Evolutionary conservation across 2,113 vertebrate species (phyloP), one percentile per base, ranked within the genome.

Genomic region (pig (Sus scrofa)): DNA sequence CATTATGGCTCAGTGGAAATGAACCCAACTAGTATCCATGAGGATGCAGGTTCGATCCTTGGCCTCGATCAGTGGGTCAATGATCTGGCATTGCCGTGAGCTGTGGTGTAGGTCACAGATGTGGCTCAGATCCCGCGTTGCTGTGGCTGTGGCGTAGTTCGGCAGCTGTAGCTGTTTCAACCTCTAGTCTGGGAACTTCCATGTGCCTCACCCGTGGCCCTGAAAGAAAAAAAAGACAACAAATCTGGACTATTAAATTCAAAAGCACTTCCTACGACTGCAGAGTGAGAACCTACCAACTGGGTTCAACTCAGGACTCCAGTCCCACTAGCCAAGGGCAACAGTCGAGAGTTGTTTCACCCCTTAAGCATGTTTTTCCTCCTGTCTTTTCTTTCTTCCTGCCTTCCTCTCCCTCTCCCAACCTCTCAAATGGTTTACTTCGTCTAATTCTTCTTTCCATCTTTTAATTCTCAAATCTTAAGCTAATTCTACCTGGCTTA

Each of bases 401-500:
- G 27, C 14, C 24, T 71, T 2, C 6, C 7, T 54, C 71, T 3
- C 54, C 32, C 27, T 2, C 22, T 52, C 19, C 13, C 7, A 15
- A 19, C 22, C 5, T 75, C 60, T 71, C 68, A 62, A 1, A 37
- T 27, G 12, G 10, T n/a, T 73, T 68, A 26, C 30, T 62, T 6
- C 62, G 26, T 70, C 26, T 26, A 10, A 22, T 54, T 75, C 30
- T 82, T 83, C 78, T 91, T 74, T 50, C 71, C 44, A 52, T 24
- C 24, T 86, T 84, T 63, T 60, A 91, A 37, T 65, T 77, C 62
- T 60, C 54, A 50, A 94, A 44, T 52, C 20, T 81, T 88, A 71
- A 58, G 30, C 54, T 30, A 82, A 34, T 63, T 86, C 18, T 34
- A 86, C 18, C 18, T 30, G 44, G 52, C 12, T 65, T 74, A 96